Base-by-base conservation (phyloP, 2,888 invertebrate species). In the Hydrotaea diabolus region DNA sequence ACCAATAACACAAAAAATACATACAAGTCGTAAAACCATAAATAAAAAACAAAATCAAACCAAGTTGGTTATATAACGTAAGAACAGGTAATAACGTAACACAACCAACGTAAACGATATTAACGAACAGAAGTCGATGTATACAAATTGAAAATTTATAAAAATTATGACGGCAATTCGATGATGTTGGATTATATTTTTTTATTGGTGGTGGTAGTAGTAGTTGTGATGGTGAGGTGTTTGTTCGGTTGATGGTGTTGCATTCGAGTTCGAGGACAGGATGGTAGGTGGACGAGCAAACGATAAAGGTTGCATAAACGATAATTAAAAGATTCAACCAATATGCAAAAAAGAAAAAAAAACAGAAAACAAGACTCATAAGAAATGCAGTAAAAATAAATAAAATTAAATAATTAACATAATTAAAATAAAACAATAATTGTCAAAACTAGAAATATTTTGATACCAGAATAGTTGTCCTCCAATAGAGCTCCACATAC, bases 1-100 rank as follows among this genome's bases (percentile, higher is more conserved):
- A 78, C 19, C 49, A 69, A 83, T 75, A 79, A 82, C 82, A 87
- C 82, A 87, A 86, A 83, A 82, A 17, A 83, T 80, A 81, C 43
- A 46, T 71, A 78, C 31, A 31, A 31, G 31, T 31, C 31, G 31
- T 31, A 31, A 31, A 31, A 31, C 31, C 31, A 31, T n/a, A n/a
- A n/a, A n/a, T n/a, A 31, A 31, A 7, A 31, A 78, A 73, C 5
- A 15, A 59, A 59, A 59, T 59, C 23, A 76, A 71, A 17, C 21
- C 62, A n/a, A n/a, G 31, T 31, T 31, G 49, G 49, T 49, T 3
- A n/a, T 11, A 39, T 75, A 73, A 59, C 46, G 55, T 13, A 80
- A 21, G 21, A 77, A 49, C 13, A n/a, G 53, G 46, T 15, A 46
- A 64, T 43, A 82, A 71, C 53, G 71, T 71, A 71, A 49, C 26